Percentiles rank a stretch among this genome's conserved stretches.
phyloP scores from a whole-genome alignment of 2,888 invertebrate genomes.

The Dione vanillae region DNA sequence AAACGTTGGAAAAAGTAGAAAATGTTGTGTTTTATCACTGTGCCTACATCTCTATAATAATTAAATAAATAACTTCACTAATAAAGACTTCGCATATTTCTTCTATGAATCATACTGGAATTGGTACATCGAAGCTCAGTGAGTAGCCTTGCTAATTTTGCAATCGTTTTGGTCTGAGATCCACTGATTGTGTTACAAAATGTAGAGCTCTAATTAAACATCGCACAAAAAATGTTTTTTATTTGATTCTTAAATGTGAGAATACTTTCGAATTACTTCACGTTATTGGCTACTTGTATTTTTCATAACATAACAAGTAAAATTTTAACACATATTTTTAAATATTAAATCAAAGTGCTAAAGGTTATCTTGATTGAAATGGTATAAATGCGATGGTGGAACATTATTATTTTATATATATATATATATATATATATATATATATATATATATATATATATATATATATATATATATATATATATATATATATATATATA shows the following conservation, averaged over 20 bases:
- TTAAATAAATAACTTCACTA: neutral
- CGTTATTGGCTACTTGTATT: neutral
- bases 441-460: too few relatives aligned
- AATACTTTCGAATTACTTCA: neutral
- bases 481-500: too few relatives aligned
- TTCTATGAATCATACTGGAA: neutral
- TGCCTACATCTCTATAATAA: neutral
- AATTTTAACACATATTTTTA: too few relatives aligned
- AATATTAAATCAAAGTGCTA: too few relatives aligned
- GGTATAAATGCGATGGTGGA: too few relatives aligned
- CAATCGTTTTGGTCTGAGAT: neutral
- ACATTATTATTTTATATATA: too few relatives aligned
- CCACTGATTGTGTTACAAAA: conserved; percentile 7
- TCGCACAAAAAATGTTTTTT: neutral
- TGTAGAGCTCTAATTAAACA: conserved; percentile 11
- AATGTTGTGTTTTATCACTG: neutral
- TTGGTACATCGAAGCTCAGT: conserved; percentile 4
- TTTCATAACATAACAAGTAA: neutral
- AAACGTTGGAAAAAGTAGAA: neutral
- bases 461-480: too few relatives aligned
- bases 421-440: too few relatives aligned
- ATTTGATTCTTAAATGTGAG: neutral
- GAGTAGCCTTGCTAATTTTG: conserved; percentile 5
- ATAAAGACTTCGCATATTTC: neutral
- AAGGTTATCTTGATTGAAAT: too few relatives aligned